These are phyloP conservation scores for Sphyrna mokarran DNA, from an alignment of 2,113 vertebrate species.

Conservation along the genomic window DNA sequence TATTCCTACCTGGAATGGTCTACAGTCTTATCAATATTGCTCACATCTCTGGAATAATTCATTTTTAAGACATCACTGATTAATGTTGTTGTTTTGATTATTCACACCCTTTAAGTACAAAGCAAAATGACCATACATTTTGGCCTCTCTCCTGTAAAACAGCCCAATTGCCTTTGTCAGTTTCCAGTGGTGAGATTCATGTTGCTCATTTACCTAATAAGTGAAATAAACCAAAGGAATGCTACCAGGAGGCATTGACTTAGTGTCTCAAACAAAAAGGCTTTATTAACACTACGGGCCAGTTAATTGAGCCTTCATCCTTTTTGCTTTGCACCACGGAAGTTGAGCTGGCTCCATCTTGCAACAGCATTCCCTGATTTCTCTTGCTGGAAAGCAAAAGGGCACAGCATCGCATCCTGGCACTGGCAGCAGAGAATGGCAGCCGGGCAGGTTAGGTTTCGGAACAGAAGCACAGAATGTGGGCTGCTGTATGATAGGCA, in stretches of 20 bases:
- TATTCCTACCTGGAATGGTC: neutral
- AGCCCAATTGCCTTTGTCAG: neutral
- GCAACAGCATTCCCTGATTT: conserved; percentile 20
- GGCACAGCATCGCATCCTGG: conserved; percentile 13
- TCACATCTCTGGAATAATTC: neutral
- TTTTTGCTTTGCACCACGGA: neutral
- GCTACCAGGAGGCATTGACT: neutral
- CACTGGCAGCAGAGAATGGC: conserved; percentile 8
- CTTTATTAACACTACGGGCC: neutral
- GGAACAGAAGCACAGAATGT: conserved; percentile 14
- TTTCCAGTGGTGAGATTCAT: neutral
- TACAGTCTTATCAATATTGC: neutral
- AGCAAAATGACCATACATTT: neutral
- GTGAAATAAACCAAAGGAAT: neutral
- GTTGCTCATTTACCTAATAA: conserved; percentile 7
- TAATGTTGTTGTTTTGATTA: conserved; percentile 4
- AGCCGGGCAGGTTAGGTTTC: conserved; percentile 6
- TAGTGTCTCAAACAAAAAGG: neutral
- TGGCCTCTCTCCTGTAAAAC: neutral
- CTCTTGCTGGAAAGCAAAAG: conserved; percentile 20
- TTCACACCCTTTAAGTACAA: neutral
- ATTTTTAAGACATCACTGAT: neutral
- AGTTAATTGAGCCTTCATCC: conserved; percentile 15
- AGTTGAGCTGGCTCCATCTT: neutral
- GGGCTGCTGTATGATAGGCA: neutral